phyloP scores from a whole-genome alignment of 2,113 vertebrate genomes.

The Nanorana parkeri region DNA sequence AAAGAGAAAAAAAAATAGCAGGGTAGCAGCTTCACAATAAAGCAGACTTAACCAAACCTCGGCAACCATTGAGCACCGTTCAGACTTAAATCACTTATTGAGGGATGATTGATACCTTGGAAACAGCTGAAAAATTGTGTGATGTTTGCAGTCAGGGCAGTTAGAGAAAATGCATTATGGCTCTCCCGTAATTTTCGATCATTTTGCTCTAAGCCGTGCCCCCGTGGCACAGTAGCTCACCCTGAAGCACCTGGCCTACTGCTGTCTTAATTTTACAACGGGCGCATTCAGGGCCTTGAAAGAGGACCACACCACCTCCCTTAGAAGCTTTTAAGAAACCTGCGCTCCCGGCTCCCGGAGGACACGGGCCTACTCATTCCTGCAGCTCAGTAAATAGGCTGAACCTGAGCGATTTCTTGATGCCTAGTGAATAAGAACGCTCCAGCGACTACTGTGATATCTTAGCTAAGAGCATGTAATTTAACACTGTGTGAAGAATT shows the following conservation, averaged over 20 bases:
- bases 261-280: conserved; percentile 28
- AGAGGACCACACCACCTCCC: not conserved
- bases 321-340: conserved; percentile 31
- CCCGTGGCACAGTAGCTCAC: conserved; percentile 37
- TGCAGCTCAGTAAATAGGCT: conserved; percentile 26
- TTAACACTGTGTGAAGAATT: conserved; percentile 50
- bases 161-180: conserved; percentile 28
- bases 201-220: conserved; percentile 19
- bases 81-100: conserved; percentile 26
- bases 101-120: conserved; percentile 38
- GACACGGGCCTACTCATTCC: conserved; percentile 16
- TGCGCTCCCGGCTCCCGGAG: not conserved
- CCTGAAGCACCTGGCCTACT: conserved; percentile 36
- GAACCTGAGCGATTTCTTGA: conserved; percentile 22
- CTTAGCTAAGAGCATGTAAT: conserved; percentile 48
- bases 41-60: not conserved
- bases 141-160: not conserved
- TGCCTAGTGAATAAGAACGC: conserved; percentile 19
- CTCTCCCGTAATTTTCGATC: conserved; percentile 23
- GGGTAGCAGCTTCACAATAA: too few relatives aligned
- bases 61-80: not conserved
- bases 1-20: too few relatives aligned
- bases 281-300: not conserved
- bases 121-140: not conserved
- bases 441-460: conserved; percentile 33